These are phyloP conservation scores for Coenonympha arcania DNA, from an alignment of 2,888 invertebrate genomes.

Conservation along the genomic window DNA sequence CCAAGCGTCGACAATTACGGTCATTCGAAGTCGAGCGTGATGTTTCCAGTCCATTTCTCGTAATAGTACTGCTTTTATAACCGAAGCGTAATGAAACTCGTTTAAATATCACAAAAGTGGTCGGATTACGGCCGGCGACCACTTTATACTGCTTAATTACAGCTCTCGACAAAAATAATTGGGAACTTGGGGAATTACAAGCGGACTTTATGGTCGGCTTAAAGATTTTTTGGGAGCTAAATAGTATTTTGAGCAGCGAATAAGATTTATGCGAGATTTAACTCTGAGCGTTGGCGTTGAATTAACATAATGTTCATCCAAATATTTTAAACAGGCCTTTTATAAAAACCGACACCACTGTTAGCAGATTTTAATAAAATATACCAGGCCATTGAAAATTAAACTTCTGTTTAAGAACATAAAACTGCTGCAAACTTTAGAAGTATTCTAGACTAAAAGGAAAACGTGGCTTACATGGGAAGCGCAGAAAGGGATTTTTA, in stretches of 20 bases:
- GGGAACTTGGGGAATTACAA: conserved; percentile 63
- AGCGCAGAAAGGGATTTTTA: too few relatives aligned
- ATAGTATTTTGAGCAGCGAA: conserved; percentile 12
- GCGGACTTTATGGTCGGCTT: conserved; percentile 55
- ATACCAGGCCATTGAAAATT: too few relatives aligned
- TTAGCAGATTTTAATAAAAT: too few relatives aligned
- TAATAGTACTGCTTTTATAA: conserved; percentile 67
- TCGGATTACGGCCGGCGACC: conserved; percentile 62
- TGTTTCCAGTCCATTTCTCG: conserved; percentile 70
- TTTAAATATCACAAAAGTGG: conserved; percentile 73
- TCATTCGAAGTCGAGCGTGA: conserved; percentile 63
- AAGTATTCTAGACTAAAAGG: too few relatives aligned
- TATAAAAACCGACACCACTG: too few relatives aligned
- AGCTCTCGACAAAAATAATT: conserved; percentile 68
- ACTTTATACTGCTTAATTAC: conserved; percentile 72
- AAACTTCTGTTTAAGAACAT: too few relatives aligned
- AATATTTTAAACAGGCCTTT: neutral
- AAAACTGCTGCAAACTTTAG: too few relatives aligned
- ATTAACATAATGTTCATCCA: neutral
- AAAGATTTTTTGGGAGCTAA: conserved; percentile 27
- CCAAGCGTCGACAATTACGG: conserved; percentile 55
- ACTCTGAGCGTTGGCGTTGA: neutral
- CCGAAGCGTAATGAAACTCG: conserved; percentile 70
- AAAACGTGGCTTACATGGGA: too few relatives aligned
- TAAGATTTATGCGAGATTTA: conserved; percentile 3